These are phyloP conservation scores for Picus viridis DNA, from an alignment of 2,797 vertebrate genomes.

Conservation along the genomic window DNA sequence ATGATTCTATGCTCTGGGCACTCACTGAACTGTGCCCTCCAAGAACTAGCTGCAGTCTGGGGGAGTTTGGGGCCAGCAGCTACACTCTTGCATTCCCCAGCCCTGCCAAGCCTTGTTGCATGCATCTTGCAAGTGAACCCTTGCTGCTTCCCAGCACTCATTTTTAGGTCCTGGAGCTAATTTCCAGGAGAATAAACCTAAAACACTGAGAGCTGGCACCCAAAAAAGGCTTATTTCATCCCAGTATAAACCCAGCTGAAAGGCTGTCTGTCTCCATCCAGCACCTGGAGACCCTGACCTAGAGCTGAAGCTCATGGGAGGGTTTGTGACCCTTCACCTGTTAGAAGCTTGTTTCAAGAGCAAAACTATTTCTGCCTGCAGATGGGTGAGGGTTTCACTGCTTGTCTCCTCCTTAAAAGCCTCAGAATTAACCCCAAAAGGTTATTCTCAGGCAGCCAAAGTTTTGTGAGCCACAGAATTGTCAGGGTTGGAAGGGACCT, in stretches of 20 bases:
- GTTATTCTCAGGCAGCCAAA: neutral
- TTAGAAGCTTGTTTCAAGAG: neutral
- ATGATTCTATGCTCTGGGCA: too few species aligned
- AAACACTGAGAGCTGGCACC: too few species aligned
- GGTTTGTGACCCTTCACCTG: neutral
- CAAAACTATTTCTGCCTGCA: neutral
- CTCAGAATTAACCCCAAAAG: neutral
- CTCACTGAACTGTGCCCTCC: neutral
- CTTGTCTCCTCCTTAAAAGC: neutral
- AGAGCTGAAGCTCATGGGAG: fast-evolving
- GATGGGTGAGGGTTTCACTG: neutral
- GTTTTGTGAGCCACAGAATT: neutral
- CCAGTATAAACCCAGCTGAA: neutral
- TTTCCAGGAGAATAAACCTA: neutral
- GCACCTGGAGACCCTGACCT: fast-evolving
- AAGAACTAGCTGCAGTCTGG: neutral
- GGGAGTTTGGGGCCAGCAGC: neutral
- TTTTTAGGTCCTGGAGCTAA: neutral
- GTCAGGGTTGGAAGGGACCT: too few species aligned
- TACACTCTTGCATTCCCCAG: neutral
- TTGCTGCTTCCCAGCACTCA: neutral
- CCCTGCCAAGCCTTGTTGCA: neutral
- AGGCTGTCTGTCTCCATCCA: neutral
- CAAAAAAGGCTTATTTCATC: fast-evolving
- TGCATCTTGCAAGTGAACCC: fast-evolving